These are phyloP conservation scores for Polylopha cassiicola DNA, from an alignment of 2,888 invertebrate genomes.

Conservation along the genomic window DNA sequence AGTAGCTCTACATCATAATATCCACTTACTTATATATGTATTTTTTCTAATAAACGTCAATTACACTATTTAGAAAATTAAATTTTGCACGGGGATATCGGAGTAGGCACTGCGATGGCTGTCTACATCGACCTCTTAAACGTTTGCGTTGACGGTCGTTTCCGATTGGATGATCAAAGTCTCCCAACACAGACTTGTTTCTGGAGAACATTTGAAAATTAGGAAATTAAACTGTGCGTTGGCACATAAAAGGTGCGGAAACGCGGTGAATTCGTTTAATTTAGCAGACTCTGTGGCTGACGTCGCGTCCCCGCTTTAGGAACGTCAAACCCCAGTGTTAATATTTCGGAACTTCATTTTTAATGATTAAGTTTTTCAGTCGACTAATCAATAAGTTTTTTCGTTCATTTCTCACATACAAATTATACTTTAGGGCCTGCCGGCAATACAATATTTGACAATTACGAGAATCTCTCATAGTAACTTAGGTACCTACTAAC, in stretches of 20 bases:
- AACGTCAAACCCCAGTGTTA: constrained; percentile 3
- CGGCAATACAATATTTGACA: no score
- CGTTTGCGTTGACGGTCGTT: constrained; percentile 55
- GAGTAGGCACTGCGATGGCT: constrained; percentile 34
- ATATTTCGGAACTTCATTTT: constrained; percentile 13
- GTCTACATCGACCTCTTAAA: constrained; percentile 47
- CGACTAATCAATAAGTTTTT: constrained; percentile 3
- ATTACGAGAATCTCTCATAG: no score
- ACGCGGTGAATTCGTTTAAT: constrained; percentile 34
- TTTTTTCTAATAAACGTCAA: no score
- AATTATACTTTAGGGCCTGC: no score
- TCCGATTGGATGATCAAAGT: constrained; percentile 72
- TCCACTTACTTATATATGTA: no score
- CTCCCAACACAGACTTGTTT: constrained; percentile 56
- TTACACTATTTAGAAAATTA: no score
- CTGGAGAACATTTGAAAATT: constrained; percentile 63
- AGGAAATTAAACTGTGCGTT: constrained; percentile 68
- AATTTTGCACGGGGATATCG: no score
- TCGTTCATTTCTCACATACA: no score
- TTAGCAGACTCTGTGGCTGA: constrained; percentile 33
- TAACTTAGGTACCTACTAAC: no score
- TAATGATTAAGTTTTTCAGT: neutral
- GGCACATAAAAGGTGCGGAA: constrained; percentile 64
- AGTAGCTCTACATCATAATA: no score
- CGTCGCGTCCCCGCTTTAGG: constrained; percentile 23